Evolutionary conservation across 2,888 invertebrate genomes (phyloP), one percentile per base, ranked within the genome.

Genomic region (Philereme transversata): DNA sequence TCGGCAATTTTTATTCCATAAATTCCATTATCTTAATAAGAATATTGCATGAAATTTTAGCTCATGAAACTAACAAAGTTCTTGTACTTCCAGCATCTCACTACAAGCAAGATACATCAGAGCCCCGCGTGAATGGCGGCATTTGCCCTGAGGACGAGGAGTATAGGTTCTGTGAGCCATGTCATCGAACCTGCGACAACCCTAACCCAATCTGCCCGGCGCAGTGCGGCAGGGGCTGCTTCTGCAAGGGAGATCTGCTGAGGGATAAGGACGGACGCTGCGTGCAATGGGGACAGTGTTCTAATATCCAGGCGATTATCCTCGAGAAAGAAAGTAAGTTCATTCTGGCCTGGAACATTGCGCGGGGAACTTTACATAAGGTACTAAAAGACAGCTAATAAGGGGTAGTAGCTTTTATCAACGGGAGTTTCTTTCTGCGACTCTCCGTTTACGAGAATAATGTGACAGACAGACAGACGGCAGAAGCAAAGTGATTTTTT

Each of bases 141-240:
- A 50, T 56, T 4, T 88, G 88, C 44, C 81, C 83, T 0, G 62
- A 72, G 0, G 72, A 83, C 64, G 83, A 88, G 38, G 88, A 86
- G 71, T 88, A 86, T 75, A 68, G 81, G 6, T 81, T 78, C 68
- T 88, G 88, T 44, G 87, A 87, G 64, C 74, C 81, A 0, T 88
- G 88, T 64, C 77, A 77, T 65, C 74, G 67, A 62, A 82, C 79
- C 8, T 88, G 88, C 44, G 83, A 82, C 36, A 77, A 79, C 44
- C 87, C 85, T 0, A 79, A 83, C 71, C 87, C 87, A 0, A 57
- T 84, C 0, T 88, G 88, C 54, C 86, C 87, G 0, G 87, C 87
- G 0, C 87, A 87, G 63, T 88, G 88, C 61, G 59, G 65, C 4
- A 67, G 83, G 7, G 88, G 88, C 0, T 88, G 88, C 74, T 88